phyloP scores from a whole-genome alignment of 2,888 invertebrate genomes.

The Pantelozetes paolii region DNA sequence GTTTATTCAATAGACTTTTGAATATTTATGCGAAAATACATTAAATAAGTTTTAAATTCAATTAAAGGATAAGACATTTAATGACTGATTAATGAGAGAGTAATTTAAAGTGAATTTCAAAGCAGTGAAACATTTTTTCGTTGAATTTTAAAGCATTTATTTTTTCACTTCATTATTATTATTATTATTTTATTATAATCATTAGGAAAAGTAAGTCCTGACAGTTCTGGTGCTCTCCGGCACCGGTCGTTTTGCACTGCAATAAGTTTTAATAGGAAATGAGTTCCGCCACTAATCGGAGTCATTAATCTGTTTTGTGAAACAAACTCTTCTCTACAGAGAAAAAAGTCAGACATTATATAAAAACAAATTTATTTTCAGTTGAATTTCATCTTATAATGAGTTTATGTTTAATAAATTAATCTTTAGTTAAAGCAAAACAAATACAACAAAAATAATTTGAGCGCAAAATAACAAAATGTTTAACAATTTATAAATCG shows the following conservation, averaged over 20 bases:
- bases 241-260: neutral
- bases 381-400: neutral
- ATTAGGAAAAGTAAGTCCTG: slow-evolving; percentile 4
- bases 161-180: neutral
- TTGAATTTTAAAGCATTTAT: neutral
- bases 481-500: neutral
- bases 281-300: slow-evolving; percentile 9
- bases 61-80: neutral
- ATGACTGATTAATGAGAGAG: neutral
- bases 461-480: neutral
- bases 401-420: neutral
- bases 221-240: neutral
- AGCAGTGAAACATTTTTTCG: neutral
- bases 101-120: neutral
- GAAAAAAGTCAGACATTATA: neutral
- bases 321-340: neutral
- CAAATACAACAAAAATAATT: neutral
- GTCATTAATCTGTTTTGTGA: slow-evolving; percentile 9
- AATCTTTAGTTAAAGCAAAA: neutral
- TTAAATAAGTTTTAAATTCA: too few species aligned
- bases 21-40: too few species aligned
- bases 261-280: slow-evolving; percentile 12
- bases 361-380: neutral
- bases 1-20: too few species aligned
- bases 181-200: neutral